Base-by-base conservation (phyloP, 23 tunicate genomes). In the Ascidia mentula region DNA sequence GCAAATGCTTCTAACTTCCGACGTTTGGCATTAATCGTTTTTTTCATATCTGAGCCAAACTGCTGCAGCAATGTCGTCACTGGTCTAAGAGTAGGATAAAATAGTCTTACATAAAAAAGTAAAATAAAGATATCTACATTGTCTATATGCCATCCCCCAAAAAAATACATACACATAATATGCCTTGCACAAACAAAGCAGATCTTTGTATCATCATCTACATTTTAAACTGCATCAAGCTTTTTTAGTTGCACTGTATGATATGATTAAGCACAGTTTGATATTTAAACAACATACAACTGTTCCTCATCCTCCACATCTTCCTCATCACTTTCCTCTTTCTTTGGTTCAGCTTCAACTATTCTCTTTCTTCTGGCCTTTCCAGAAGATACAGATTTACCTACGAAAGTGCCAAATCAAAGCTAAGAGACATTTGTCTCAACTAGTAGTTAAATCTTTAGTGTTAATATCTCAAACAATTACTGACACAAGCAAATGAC, bases 1-100 rank as follows among this genome's bases (percentile, higher is more conserved):
- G 88, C 86, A 70, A 91, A 86, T 35, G 38, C 77, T 38, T 91
- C 97, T 18, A 86, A 59, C 40, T 84, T 86, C 40, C 80, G 71
- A 34, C 97, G 75, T 73, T 91, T 91, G 0, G 87, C 61, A 28
- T 72, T 37, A 34, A 86, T 72, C 26, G 78, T 86, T 36, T 91
- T 91, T 45, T 86, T 86, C 40, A 86, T 77, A 31, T 86, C 97
- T 32, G 82, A 73, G 26, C 86, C 87, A 78, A 86, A 91, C 28
- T 91, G 85, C 17, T 91, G 77, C 1, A 91, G 69, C 42, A 91
- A 69, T 18, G 89, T 71, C 18, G 87, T 53, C 65, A 53, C 65
- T 20, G 65, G 65, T 53, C 65, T 53, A 53, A 53, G 13, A 53
- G 13, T 9, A 53, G 22, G 4, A 53, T 53, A 53, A 9, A 5